These are phyloP conservation scores for human DNA, from an alignment of 2,113 vertebrate genomes.

Conservation along the genomic window GRCh38 chr5:164722001-164722500, in stretches of 20 bases:
- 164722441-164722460: not conserved
- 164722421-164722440: not conserved
- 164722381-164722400: not conserved
- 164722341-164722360: not conserved
- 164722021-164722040: constrained; percentile 62
- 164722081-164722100: not conserved
- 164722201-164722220: not conserved
- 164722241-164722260: constrained; percentile 30
- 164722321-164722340: not conserved
- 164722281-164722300: not conserved
- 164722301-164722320: not conserved
- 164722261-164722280: constrained; percentile 16
- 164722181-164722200: not conserved
- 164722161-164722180: not conserved
- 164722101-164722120: constrained; percentile 39
- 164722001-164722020: constrained; percentile 67
- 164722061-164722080: not conserved
- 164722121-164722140: constrained; percentile 31
- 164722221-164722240: constrained; percentile 39
- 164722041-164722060: not conserved
- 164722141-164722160: constrained; percentile 31
- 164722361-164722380: not conserved
- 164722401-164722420: not conserved
- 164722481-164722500: not conserved
- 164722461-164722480: not conserved